Evolutionary conservation across 2,888 invertebrate species (phyloP).

Genomic region (Portevinia maculata): DNA sequence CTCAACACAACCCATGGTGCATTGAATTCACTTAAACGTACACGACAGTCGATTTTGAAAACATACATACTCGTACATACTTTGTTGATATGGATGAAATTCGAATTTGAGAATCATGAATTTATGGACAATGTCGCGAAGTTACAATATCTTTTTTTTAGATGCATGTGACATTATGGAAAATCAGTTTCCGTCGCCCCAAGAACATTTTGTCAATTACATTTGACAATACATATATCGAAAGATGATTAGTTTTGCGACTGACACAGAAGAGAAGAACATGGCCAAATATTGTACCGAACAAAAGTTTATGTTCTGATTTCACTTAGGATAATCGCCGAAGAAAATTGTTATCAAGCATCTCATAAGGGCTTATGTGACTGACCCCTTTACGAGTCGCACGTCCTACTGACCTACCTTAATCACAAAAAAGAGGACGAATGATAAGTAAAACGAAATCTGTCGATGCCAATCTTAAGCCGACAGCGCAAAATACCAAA

Average conservation of each 20-base stretch:
- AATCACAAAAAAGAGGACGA: conserved; percentile 16
- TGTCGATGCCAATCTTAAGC: conserved; percentile 64
- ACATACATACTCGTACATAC: conserved; percentile 2
- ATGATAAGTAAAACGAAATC: conserved; percentile 62
- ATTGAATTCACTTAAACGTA: not conserved
- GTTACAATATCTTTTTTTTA: not conserved
- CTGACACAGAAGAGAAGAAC: not conserved
- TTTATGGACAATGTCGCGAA: not conserved
- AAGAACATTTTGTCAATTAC: not conserved
- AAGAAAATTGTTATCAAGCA: too few relatives aligned
- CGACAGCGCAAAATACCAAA: conserved; percentile 59
- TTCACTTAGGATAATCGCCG: too few relatives aligned
- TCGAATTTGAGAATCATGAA: conserved; percentile 4
- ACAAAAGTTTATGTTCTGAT: conserved; percentile 42
- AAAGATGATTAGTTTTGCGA: conserved; percentile 23
- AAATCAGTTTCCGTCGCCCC: conserved; percentile 27
- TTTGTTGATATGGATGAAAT: conserved; percentile 38
- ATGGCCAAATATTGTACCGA: too few relatives aligned
- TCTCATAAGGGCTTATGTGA: too few relatives aligned
- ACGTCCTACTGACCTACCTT: conserved; percentile 30
- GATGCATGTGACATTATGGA: conserved; percentile 46
- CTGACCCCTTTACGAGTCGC: too few relatives aligned
- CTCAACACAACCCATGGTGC: conserved; percentile 3
- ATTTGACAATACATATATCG: conserved; percentile 20
- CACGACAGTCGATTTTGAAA: conserved; percentile 29